Base-by-base conservation (phyloP, 2,888 invertebrate species). In the Oscheius myriophilus region DNA sequence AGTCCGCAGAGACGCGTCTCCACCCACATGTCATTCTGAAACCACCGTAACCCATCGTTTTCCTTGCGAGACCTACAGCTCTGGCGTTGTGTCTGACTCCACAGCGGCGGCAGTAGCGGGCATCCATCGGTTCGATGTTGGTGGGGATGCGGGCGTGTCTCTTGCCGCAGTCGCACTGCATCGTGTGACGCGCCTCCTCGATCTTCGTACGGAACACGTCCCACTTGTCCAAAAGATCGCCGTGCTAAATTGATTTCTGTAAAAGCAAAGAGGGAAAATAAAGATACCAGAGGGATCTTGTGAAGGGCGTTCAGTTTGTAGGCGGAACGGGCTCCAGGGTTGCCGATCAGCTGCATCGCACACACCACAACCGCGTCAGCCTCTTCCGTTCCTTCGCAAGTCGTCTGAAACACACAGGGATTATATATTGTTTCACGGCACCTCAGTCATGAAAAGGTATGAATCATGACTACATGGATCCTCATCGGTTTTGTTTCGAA, bases 271-370 rank as follows among this genome's bases (percentile, higher is more conserved):
- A 2, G 16, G 51, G 11, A 11, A 51, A 51, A 53, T 6, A 21
- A 23, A 12, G 18, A 53, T 23, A 75, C 75, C 72, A 92, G 87
- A 91, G 91, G 1, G 92, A 91, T 88, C 92, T 92, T 43, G 91
- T 89, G 71, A 7, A 78, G 26, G 43, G 70, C 69, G 42, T 69
- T 57, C 23, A 71, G 42, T 46, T 80, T 63, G 70, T 76, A 76
- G 90, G 89, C 87, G 16, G 46, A 39, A n/a, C 75, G 26, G 4
- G 18, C 41, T 21, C 93, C 93, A 83, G 93, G 92, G 88, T 93
- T 93, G 26, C 94, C 94, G 81, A 96, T 93, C 87, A 95, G 91
- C 87, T 95, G 94, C 88, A 95, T 95, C 11, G 95, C 95, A 87
- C 43, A 54, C 12, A 41, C 53, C 26, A 67, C n/a, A 39, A 67